Conservation (phyloP, 2,888 invertebrate species). For the Carterocephalus palaemon region DNA sequence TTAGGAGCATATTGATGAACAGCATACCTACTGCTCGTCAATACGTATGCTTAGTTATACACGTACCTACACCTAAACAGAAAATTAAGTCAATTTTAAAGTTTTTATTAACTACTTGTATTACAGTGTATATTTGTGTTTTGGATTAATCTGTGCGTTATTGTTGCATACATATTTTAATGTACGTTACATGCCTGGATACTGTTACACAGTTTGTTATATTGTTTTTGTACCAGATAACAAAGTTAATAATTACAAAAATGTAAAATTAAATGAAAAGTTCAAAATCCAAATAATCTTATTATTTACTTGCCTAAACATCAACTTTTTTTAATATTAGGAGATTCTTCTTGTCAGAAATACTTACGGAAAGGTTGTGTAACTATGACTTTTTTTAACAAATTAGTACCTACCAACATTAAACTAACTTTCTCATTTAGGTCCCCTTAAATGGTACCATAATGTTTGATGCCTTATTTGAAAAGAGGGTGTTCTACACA, state of each 20-base stretch:
- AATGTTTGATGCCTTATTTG: too few species aligned
- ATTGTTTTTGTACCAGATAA: slow-evolving; percentile 61
- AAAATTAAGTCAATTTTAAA: slow-evolving; percentile 57
- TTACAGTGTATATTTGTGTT: slow-evolving; percentile 34
- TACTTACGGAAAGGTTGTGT: too few species aligned
- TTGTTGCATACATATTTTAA: slow-evolving; percentile 46
- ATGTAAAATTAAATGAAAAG: slow-evolving; percentile 41
- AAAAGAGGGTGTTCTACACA: too few species aligned
- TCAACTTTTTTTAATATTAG: too few species aligned
- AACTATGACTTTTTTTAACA: too few species aligned
- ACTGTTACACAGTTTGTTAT: slow-evolving; percentile 47
- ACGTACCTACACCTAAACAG: too few species aligned
- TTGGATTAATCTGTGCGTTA: slow-evolving; percentile 42
- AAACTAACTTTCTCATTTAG: too few species aligned
- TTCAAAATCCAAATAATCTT: slow-evolving; percentile 36
- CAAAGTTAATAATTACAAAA: slow-evolving; percentile 55
- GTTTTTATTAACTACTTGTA: slow-evolving; percentile 33
- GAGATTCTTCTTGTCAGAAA: too few species aligned
- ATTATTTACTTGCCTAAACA: too few species aligned
- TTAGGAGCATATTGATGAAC: neutral
- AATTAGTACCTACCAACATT: too few species aligned
- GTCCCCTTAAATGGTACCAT: too few species aligned
- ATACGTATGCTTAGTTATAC: too few species aligned
- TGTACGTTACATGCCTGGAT: slow-evolving; percentile 46
- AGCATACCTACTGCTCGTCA: neutral